Conservation (phyloP, 2,113 vertebrate species). For the Chaetodon auriga region DNA sequence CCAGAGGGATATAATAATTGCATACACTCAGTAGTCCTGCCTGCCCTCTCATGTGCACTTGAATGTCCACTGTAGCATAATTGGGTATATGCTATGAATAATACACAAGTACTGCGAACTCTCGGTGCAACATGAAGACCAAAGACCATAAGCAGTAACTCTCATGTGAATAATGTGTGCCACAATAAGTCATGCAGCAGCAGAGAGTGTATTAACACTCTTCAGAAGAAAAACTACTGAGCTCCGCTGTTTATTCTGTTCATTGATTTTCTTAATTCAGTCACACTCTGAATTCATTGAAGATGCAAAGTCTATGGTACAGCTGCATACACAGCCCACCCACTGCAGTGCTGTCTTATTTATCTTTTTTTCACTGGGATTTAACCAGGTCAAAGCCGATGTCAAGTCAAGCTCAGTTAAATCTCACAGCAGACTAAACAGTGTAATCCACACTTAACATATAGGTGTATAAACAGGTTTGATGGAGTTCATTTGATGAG, state of each 20-base stretch:
- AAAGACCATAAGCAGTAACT: background rate
- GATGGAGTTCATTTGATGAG: background rate
- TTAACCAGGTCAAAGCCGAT: background rate
- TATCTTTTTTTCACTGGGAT: background rate
- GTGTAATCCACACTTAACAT: too few relatives aligned
- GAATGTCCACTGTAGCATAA: slow-evolving; percentile 4
- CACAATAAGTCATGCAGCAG: background rate
- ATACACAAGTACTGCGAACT: background rate
- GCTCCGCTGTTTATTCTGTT: background rate
- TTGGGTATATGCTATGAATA: background rate
- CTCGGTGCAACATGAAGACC: background rate
- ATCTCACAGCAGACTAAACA: background rate
- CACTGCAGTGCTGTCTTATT: background rate
- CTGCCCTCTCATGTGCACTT: background rate
- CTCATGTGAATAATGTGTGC: background rate
- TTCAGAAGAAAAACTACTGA: background rate
- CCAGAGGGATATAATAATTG: slow-evolving; percentile 7
- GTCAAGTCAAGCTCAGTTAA: background rate
- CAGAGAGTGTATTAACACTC: background rate
- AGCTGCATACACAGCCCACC: background rate
- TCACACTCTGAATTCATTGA: background rate
- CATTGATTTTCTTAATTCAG: slow-evolving; percentile 7
- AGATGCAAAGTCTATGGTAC: background rate
- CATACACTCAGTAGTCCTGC: background rate
- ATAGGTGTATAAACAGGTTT: background rate